Evolutionary conservation across 1,140 invertebrate species (phyloP), one percentile per base, ranked within the genome.

Genomic region (Drosophila bocqueti): DNA sequence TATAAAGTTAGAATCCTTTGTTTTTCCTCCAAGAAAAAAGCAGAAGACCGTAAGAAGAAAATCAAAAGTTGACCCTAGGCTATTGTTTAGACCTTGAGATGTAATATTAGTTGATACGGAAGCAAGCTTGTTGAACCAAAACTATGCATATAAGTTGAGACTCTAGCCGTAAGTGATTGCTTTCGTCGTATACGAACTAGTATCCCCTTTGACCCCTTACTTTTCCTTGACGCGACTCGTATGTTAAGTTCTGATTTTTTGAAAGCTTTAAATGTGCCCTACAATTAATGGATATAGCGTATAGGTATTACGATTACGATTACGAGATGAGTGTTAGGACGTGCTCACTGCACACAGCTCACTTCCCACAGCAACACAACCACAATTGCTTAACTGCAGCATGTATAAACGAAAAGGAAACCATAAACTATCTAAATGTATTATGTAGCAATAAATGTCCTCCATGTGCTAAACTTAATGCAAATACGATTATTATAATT

Each of bases 181-280:
- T 60, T 63, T 66, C 46, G 10, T 55, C 45, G 66, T 42, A 58
- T 47, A 52, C 68, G 68, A 69, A 31, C 29, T 40, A 47, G 13
- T 49, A 45, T 46, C 46, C 24, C 36, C 24, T 45, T 61, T 24
- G 58, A 57, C 42, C 62, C 6, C 1, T 31, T 7, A 13, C 2
- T 18, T 42, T 59, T 63, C 61, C 63, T 26, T 18, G 64, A 45
- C 45, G 68, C 67, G 43, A 31, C 67, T 42, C 42, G 36, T 74
- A 73, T 47, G 71, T 74, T 73, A 29, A 66, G 77, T 83, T 79
- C 58, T 79, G 55, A 71, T 71, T 71, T 83, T 90, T 59, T 81
- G 73, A 92, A 87, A 92, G 91, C 91, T 92, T 92, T 92, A 92
- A 91, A 92, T 92, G 86, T 92, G 83, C 86, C 91, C 86, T 77